Conservation (phyloP, 2,888 invertebrate genomes). For the Lamellibrachia columna region DNA sequence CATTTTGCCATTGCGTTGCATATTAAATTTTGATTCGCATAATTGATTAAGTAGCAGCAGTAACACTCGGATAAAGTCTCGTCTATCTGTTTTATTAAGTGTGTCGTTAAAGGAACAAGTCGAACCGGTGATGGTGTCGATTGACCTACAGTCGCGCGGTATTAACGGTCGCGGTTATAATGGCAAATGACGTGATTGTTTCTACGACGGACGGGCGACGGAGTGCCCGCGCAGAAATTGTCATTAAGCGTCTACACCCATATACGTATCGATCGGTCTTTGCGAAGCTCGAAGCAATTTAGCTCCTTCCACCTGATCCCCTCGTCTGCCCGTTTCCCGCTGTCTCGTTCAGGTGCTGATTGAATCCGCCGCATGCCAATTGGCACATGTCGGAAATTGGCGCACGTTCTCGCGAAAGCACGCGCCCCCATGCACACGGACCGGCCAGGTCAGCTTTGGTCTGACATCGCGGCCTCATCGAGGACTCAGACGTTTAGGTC, state of each 20-base stretch:
- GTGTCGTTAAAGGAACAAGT: neutral
- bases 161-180: neutral
- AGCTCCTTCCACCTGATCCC: neutral
- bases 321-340: neutral
- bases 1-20: neutral
- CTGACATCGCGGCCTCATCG: neutral
- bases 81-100: neutral
- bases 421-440: neutral
- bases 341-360: conserved; percentile 4
- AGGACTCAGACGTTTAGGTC: neutral
- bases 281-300: conserved; percentile 16
- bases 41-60: neutral
- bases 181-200: neutral
- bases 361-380: neutral
- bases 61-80: neutral
- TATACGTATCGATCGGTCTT: neutral
- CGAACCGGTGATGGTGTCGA: neutral
- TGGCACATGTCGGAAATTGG: neutral
- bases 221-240: neutral
- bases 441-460: neutral
- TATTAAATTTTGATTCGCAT: neutral
- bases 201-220: neutral
- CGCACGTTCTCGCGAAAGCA: neutral
- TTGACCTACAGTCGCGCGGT: neutral
- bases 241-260: neutral